These are phyloP conservation scores for Charadrius vociferus DNA, from an alignment of 2,113 vertebrate genomes.

Conservation along the genomic window DNA sequence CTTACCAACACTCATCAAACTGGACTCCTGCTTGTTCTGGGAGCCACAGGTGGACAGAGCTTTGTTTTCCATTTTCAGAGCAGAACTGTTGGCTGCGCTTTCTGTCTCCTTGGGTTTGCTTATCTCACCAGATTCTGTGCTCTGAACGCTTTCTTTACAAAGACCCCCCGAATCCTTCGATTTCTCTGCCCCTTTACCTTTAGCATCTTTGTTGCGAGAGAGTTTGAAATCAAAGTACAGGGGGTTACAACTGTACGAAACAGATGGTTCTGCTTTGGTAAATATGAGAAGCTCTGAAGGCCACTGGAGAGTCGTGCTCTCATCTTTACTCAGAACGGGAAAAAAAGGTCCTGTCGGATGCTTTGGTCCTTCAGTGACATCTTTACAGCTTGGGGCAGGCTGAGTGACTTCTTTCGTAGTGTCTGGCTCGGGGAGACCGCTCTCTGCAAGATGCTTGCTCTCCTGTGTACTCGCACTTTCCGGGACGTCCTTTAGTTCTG, in stretches of 20 bases:
- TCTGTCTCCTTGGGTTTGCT: constrained; percentile 59
- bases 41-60: constrained; percentile 21
- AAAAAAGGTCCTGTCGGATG: constrained; percentile 91
- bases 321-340: constrained; percentile 94
- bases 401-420: constrained; percentile 52
- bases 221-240: constrained; percentile 98
- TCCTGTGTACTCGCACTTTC: constrained; percentile 48
- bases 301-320: constrained; percentile 97
- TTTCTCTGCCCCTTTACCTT: constrained; percentile 75
- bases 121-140: constrained; percentile 36
- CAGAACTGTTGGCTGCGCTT: background rate
- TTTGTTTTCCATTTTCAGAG: constrained; percentile 40
- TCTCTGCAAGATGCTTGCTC: constrained; percentile 4
- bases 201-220: constrained; percentile 89
- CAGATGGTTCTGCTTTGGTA: constrained; percentile 89
- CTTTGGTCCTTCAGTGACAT: constrained; percentile 82
- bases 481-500: constrained; percentile 45
- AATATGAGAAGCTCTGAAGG: constrained; percentile 96
- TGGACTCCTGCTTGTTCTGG: constrained; percentile 53
- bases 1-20: background rate
- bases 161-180: constrained; percentile 44
- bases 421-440: background rate
- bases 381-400: constrained; percentile 48
- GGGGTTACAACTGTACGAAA: constrained; percentile 98
- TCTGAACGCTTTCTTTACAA: constrained; percentile 48